phyloP scores from a whole-genome alignment of 2,888 invertebrate genomes.

The Lumbricus terrestris region DNA sequence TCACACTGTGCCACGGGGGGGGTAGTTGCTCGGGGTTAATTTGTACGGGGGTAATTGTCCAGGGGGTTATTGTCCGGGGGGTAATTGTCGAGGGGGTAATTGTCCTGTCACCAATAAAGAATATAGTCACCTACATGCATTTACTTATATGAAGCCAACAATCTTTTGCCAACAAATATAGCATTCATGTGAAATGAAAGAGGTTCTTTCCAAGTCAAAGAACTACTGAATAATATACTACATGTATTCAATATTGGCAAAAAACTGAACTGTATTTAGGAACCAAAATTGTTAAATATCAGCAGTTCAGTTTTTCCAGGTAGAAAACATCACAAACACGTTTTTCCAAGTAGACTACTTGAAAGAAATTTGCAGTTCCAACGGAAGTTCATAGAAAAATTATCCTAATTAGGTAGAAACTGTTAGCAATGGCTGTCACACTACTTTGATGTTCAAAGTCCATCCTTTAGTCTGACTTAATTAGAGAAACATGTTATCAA shows the following conservation, averaged over 20 bases:
- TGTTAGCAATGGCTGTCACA: neutral
- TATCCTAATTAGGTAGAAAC: neutral
- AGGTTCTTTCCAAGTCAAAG: neutral
- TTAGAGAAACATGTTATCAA: neutral
- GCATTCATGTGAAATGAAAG: neutral
- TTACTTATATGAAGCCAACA: too few relatives aligned
- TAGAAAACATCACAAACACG: neutral
- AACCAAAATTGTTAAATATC: neutral
- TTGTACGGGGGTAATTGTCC: too few relatives aligned
- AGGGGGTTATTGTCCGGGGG: too few relatives aligned
- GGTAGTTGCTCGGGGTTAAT: too few relatives aligned
- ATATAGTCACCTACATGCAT: too few relatives aligned
- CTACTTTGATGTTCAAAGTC: neutral
- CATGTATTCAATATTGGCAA: neutral
- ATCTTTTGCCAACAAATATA: neutral
- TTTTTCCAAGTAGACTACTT: neutral
- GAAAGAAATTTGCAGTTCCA: neutral
- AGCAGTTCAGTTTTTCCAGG: neutral
- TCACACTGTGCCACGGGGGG: too few relatives aligned
- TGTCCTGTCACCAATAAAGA: too few relatives aligned
- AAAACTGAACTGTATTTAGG: neutral
- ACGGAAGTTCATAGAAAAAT: neutral
- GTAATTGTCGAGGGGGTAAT: too few relatives aligned
- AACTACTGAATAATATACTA: neutral
- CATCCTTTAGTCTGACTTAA: neutral